phyloP scores from a whole-genome alignment of 2,113 vertebrate species.

The Orycteropus afer region DNA sequence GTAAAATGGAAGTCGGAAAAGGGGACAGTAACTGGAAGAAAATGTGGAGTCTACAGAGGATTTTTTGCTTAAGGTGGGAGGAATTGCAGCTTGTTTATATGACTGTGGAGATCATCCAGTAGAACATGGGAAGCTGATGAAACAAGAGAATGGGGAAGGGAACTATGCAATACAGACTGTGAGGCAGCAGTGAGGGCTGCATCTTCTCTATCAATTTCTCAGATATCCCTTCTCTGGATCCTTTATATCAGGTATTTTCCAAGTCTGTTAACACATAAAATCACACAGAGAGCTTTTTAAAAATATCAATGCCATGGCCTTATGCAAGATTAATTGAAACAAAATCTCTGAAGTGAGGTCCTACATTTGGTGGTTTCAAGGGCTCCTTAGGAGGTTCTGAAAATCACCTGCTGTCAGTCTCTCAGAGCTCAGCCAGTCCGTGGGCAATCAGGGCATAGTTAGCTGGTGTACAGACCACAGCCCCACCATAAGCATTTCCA shows the following conservation, averaged over 20 bases:
- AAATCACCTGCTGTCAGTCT: neutral
- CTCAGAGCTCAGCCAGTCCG: neutral
- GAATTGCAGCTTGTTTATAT: neutral
- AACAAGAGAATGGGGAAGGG: neutral
- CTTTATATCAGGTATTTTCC: neutral
- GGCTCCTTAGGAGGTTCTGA: neutral
- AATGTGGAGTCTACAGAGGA: neutral
- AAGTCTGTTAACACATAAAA: neutral
- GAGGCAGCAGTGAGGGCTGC: neutral
- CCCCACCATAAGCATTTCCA: neutral
- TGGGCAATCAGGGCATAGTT: neutral
- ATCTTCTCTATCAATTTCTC: neutral
- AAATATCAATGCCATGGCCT: neutral
- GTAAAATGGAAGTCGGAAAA: neutral
- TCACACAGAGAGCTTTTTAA: neutral
- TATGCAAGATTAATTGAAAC: neutral
- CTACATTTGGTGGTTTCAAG: neutral
- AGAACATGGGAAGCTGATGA: neutral
- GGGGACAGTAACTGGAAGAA: neutral
- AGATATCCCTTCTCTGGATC: neutral
- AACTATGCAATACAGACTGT: neutral
- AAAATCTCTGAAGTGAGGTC: neutral
- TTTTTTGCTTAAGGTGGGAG: constrained; percentile 15
- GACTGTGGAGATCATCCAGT: constrained; percentile 9
- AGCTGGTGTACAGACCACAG: neutral